Percentiles rank a stretch among this genome's conserved stretches.
Conservation (phyloP, 2,888 invertebrate genomes). For the Plebejus anna region DNA sequence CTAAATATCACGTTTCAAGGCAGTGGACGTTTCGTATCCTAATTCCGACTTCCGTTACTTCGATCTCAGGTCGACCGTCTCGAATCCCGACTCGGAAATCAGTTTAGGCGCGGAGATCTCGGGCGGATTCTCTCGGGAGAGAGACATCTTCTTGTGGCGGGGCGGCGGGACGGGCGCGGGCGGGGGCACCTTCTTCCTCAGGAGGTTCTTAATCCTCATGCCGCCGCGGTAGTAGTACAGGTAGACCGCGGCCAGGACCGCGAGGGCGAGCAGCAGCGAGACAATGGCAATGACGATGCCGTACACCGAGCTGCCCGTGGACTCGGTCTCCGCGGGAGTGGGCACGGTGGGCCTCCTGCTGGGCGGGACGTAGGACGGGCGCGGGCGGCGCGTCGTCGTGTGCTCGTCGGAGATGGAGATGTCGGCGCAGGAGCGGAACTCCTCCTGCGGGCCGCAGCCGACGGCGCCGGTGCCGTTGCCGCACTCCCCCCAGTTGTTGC, state of each 20-base stretch:
- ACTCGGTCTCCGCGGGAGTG: slow-evolving; percentile 66
- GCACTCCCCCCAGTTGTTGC: slow-evolving; percentile 91
- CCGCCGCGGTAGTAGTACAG: slow-evolving; percentile 88
- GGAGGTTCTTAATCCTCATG: slow-evolving; percentile 82
- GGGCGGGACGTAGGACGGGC: slow-evolving; percentile 68
- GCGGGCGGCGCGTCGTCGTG: slow-evolving; percentile 65
- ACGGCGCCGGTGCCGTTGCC: slow-evolving; percentile 87
- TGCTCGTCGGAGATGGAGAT: slow-evolving; percentile 83
- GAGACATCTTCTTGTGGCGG: slow-evolving; percentile 62
- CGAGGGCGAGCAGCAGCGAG: slow-evolving; percentile 83
- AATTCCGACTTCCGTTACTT: slow-evolving; percentile 35
- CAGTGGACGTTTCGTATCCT: slow-evolving; percentile 42
- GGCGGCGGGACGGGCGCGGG: slow-evolving; percentile 70
- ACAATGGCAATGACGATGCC: slow-evolving; percentile 82
- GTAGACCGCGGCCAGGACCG: slow-evolving; percentile 84
- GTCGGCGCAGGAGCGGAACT: slow-evolving; percentile 92
- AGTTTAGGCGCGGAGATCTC: slow-evolving; percentile 61
- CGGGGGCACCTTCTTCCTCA: slow-evolving; percentile 67
- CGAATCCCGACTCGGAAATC: slow-evolving; percentile 69
- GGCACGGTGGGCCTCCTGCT: slow-evolving; percentile 64
- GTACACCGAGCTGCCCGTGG: slow-evolving; percentile 72
- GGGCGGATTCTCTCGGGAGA: slow-evolving; percentile 64
- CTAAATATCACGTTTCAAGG: slow-evolving; percentile 39
- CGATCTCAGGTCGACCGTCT: slow-evolving; percentile 61
- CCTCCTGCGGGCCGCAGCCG: slow-evolving; percentile 94